These are phyloP conservation scores for Chrysodeixis includens DNA, from an alignment of 2,888 invertebrate genomes.

Conservation along the genomic window DNA sequence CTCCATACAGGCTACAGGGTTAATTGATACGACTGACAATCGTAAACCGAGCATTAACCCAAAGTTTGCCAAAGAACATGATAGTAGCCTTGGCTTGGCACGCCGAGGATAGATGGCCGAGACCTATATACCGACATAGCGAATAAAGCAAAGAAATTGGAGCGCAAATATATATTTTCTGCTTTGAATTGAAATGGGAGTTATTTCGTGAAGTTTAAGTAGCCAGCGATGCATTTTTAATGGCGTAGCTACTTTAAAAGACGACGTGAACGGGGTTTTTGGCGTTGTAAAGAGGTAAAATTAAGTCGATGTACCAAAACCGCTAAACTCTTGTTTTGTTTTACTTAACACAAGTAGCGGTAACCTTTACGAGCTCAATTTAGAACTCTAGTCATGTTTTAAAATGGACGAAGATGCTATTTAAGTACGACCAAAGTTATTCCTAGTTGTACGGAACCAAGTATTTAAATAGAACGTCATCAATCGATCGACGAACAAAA, in stretches of 20 bases:
- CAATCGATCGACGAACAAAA: neutral
- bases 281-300: neutral
- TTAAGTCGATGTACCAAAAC: neutral
- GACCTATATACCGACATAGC: conserved; percentile 73
- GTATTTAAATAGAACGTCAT: neutral
- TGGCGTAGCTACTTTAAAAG: neutral
- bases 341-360: neutral
- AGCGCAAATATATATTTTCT: conserved; percentile 66
- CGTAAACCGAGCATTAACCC: conserved; percentile 41
- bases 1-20: conserved; percentile 23
- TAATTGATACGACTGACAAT: conserved; percentile 23
- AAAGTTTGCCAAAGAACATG: conserved; percentile 46
- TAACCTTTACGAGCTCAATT: neutral
- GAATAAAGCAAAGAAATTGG: conserved; percentile 63
- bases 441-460: neutral
- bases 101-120: conserved; percentile 62
- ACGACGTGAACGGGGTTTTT: neutral
- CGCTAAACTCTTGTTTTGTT: neutral
- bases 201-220: conserved; percentile 12
- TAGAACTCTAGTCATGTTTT: neutral
- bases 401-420: neutral
- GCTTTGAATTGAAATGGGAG: conserved; percentile 48
- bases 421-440: neutral
- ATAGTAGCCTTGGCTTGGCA: conserved; percentile 58
- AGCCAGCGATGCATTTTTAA: conserved; percentile 12